Evolutionary conservation across 2,888 invertebrate genomes (phyloP), one percentile per base, ranked within the genome.

Genomic region (Rhagophthalmus giganteus): DNA sequence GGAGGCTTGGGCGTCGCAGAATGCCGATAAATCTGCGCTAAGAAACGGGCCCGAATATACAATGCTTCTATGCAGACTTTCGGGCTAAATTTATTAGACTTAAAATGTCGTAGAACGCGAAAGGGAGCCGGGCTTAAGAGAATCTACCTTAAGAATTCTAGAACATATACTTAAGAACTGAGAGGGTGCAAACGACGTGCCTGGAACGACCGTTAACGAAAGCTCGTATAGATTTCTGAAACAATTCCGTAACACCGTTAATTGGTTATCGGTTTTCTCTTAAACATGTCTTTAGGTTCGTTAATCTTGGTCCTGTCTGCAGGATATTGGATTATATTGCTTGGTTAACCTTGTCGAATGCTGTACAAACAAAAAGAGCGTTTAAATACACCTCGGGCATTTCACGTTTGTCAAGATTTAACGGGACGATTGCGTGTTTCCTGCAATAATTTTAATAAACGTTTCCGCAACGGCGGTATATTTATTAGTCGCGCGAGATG

Each of bases 41-140:
- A 60, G 57, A 54, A 63, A 61, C 62, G 60, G 34, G 56, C 47
- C 55, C 57, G 58, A 61, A 64, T 62, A 62, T 60, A 64, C 61
- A 62, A 62, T 60, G 58, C 54, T 51, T 57, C 59, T 60, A 59
- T 57, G 60, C 61, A 61, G 62, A 60, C 61, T 62, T 61, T 62
- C 55, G 40, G 46, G 45, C 58, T 53, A 53, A 62, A 64, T 64
- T 64, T 64, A 64, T 62, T 62, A 59, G 58, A 56, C 47, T 50
- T 56, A 52, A 58, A 60, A 59, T 61, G 63, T 61, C 60, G 55
- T 46, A 52, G 47, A 60, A 58, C 44, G 55, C 55, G 52, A 58
- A 62, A 59, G 55, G 54, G 54, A 54, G 45, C 49, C 35, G 25
- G 52, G 46, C 37, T 46, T 41, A 40, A 44, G 27, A 33, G 39